A percentile compares a stretch with the other conserved stretches of the same genome.
Conservation (phyloP, 2,888 invertebrate species). For the Zele albiditarsus region DNA sequence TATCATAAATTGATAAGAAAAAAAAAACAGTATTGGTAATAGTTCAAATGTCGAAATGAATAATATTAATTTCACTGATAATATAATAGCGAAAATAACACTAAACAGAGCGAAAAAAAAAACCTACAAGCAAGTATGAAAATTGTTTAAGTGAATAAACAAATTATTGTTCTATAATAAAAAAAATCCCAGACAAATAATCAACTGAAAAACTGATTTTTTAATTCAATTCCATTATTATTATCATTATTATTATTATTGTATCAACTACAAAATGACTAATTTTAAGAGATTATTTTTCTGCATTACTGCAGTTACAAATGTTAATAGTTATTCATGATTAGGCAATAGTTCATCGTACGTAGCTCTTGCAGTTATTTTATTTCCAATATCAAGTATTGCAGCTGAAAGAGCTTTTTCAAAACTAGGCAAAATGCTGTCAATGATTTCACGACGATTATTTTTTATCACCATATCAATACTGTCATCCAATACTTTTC, state of each 20-base stretch:
- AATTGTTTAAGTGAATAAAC: too few relatives aligned
- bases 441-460: constrained; percentile 65
- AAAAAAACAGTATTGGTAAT: too few relatives aligned
- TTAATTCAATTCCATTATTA: too few relatives aligned
- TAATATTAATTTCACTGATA: too few relatives aligned
- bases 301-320: not conserved
- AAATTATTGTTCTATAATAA: too few relatives aligned
- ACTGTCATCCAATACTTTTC: constrained; percentile 53
- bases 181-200: too few relatives aligned
- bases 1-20: too few relatives aligned
- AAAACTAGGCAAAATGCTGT: constrained; percentile 63
- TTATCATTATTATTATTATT: constrained; percentile 16
- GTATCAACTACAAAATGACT: not conserved
- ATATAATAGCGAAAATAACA: too few relatives aligned
- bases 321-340: constrained; percentile 51
- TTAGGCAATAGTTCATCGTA: constrained; percentile 69
- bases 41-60: too few relatives aligned
- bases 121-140: too few relatives aligned
- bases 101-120: too few relatives aligned
- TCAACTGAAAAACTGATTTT: too few relatives aligned
- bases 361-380: constrained; percentile 52
- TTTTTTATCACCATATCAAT: constrained; percentile 55
- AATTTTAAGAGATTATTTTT: not conserved
- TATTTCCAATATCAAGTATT: constrained; percentile 61
- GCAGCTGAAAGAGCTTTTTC: constrained; percentile 63